Conservation (phyloP, 1,140 invertebrate species). For the Teleopsis dalmanni region DNA sequence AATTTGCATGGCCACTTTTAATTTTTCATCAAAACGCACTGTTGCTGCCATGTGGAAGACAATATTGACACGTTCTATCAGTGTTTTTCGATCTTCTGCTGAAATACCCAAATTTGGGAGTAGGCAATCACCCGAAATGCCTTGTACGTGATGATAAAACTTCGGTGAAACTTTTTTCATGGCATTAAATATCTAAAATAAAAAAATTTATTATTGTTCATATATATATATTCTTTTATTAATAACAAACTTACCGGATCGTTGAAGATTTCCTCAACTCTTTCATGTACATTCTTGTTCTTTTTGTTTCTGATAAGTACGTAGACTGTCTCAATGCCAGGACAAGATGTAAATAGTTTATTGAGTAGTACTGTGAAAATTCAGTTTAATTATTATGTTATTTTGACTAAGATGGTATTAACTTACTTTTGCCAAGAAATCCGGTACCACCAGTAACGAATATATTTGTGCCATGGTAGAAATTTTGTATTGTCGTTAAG, state of each 20-base stretch:
- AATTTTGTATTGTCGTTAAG: slow-evolving; percentile 45
- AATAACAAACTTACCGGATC: slow-evolving; percentile 51
- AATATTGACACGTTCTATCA: slow-evolving; percentile 47
- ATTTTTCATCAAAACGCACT: slow-evolving; percentile 58
- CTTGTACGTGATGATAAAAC: slow-evolving; percentile 58
- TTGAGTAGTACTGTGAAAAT: slow-evolving; percentile 54
- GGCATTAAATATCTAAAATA: slow-evolving; percentile 49
- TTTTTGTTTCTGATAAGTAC: slow-evolving; percentile 72
- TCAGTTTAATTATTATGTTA: background rate
- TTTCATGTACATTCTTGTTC: slow-evolving; percentile 61
- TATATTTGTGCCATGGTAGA: slow-evolving; percentile 52
- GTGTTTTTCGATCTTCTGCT: slow-evolving; percentile 50
- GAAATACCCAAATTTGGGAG: slow-evolving; percentile 56
- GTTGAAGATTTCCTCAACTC: slow-evolving; percentile 62
- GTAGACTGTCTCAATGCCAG: slow-evolving; percentile 65
- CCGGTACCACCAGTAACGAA: slow-evolving; percentile 70
- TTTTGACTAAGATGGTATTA: background rate
- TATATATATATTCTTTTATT: background rate
- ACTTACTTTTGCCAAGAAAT: slow-evolving; percentile 66
- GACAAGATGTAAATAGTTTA: slow-evolving; percentile 72
- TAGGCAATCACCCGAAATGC: slow-evolving; percentile 57
- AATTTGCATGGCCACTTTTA: slow-evolving; percentile 55
- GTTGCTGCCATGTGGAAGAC: slow-evolving; percentile 62
- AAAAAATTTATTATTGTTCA: background rate
- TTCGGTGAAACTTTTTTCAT: slow-evolving; percentile 54